Evolutionary conservation across 2,888 invertebrate genomes (phyloP).

Genomic region (Dyspetes luteomarginatus): DNA sequence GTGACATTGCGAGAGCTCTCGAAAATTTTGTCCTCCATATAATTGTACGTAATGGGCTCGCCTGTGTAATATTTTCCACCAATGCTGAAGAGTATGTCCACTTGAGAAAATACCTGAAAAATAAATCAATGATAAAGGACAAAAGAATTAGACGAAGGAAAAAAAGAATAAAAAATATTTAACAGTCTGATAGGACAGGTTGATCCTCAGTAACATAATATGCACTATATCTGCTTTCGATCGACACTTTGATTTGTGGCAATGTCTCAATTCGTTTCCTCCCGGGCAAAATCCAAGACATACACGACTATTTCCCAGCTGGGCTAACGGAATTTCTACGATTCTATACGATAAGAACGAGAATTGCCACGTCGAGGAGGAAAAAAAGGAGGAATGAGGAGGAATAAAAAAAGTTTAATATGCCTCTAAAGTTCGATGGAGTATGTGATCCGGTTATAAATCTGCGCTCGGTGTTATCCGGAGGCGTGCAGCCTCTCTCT

Average conservation of each 20-base stretch:
- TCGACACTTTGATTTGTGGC: slow-evolving; percentile 54
- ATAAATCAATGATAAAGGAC: slow-evolving; percentile 10
- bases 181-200: slow-evolving; percentile 29
- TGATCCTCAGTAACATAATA: slow-evolving; percentile 23
- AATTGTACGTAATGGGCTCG: slow-evolving; percentile 89
- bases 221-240: slow-evolving; percentile 33
- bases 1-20: slow-evolving; percentile 92
- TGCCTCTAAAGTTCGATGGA: slow-evolving; percentile 78
- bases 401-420: slow-evolving; percentile 76
- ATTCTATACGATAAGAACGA: slow-evolving; percentile 68
- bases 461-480: slow-evolving; percentile 74
- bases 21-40: slow-evolving; percentile 90
- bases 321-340: slow-evolving; percentile 62
- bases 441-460: slow-evolving; percentile 78
- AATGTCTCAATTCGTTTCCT: slow-evolving; percentile 36
- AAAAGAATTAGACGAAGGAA: neutral
- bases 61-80: slow-evolving; percentile 91
- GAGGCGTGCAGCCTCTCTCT: slow-evolving; percentile 60
- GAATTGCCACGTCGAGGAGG: slow-evolving; percentile 28
- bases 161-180: slow-evolving; percentile 12
- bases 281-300: slow-evolving; percentile 17
- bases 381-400: slow-evolving; percentile 1
- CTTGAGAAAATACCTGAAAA: slow-evolving; percentile 90
- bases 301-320: slow-evolving; percentile 7
- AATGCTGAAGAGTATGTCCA: slow-evolving; percentile 91